Conservation (phyloP, 2,888 invertebrate species). For the Agrilus biguttatus region DNA sequence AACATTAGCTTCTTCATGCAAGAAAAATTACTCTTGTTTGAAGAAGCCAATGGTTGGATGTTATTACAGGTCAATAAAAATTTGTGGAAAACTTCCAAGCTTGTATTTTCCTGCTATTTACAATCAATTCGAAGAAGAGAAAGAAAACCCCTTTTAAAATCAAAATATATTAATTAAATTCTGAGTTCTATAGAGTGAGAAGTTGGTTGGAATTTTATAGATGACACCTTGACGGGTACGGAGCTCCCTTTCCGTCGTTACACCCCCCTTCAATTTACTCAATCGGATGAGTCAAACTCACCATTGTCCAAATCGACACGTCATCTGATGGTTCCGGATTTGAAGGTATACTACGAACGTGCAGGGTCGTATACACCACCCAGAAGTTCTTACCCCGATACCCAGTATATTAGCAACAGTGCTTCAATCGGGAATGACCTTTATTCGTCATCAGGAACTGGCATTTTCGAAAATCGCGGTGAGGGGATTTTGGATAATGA, state of each 20-base stretch:
- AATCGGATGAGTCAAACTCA: conserved; percentile 60
- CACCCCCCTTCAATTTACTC: conserved; percentile 64
- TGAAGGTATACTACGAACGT: conserved; percentile 50
- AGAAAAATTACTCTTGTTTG: too few species aligned
- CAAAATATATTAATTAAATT: not conserved
- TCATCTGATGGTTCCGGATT: conserved; percentile 57
- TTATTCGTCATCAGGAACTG: conserved; percentile 17
- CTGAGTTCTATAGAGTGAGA: not conserved
- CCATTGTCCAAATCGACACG: conserved; percentile 65
- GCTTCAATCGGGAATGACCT: conserved; percentile 21
- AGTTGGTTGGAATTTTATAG: conserved; percentile 24
- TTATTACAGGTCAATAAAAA: too few species aligned
- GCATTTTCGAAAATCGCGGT: conserved; percentile 27
- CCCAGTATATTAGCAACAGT: conserved; percentile 18
- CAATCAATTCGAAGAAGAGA: too few species aligned
- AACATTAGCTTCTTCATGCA: too few species aligned
- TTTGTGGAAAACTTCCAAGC: too few species aligned
- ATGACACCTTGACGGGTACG: conserved; percentile 52
- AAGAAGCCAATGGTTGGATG: too few species aligned
- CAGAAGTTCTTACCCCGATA: conserved; percentile 21
- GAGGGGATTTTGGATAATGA: conserved; percentile 14
- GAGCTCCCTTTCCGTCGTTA: conserved; percentile 64
- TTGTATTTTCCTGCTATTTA: too few species aligned
- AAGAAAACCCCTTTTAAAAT: not conserved
- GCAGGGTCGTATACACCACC: conserved; percentile 21